Conservation (phyloP, 2,113 vertebrate species). For the Trinectes maculatus region DNA sequence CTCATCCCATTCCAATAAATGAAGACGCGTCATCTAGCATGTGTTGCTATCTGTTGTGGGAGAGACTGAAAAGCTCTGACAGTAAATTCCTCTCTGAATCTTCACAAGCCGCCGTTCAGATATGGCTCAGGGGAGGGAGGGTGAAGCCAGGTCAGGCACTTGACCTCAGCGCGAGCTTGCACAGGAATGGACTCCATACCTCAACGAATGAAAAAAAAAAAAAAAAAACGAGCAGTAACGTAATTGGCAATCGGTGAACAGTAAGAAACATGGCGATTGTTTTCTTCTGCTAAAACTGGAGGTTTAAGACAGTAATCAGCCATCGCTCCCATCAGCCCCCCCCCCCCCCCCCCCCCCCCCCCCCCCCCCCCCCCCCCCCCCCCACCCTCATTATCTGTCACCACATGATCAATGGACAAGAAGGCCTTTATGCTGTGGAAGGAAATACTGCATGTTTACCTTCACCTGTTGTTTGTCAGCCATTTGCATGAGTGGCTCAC, state of each 20-base stretch:
- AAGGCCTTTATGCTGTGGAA: too few species aligned
- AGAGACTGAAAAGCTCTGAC: slow-evolving; percentile 44
- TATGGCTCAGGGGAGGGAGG: slow-evolving; percentile 26
- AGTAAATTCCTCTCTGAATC: slow-evolving; percentile 55
- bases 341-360: too few species aligned
- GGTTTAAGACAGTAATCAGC: neutral
- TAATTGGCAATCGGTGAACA: slow-evolving; percentile 3
- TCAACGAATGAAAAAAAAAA: slow-evolving; percentile 12
- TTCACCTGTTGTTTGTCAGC: too few species aligned
- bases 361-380: too few species aligned
- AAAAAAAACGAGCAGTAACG: neutral
- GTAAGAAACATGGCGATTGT: neutral
- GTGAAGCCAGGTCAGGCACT: slow-evolving; percentile 31
- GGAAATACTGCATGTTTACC: too few species aligned
- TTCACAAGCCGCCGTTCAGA: slow-evolving; percentile 46
- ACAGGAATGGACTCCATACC: slow-evolving; percentile 23
- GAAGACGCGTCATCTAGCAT: slow-evolving; percentile 35
- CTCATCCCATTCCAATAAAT: slow-evolving; percentile 12
- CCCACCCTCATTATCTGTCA: too few species aligned
- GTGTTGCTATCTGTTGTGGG: slow-evolving; percentile 56
- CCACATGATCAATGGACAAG: too few species aligned
- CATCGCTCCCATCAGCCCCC: too few species aligned
- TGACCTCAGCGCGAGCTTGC: slow-evolving; percentile 34
- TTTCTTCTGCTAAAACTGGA: neutral
- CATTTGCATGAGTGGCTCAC: too few species aligned